phyloP scores from a whole-genome alignment of 2,797 vertebrate species.

The Bovichtus diacanthus region DNA sequence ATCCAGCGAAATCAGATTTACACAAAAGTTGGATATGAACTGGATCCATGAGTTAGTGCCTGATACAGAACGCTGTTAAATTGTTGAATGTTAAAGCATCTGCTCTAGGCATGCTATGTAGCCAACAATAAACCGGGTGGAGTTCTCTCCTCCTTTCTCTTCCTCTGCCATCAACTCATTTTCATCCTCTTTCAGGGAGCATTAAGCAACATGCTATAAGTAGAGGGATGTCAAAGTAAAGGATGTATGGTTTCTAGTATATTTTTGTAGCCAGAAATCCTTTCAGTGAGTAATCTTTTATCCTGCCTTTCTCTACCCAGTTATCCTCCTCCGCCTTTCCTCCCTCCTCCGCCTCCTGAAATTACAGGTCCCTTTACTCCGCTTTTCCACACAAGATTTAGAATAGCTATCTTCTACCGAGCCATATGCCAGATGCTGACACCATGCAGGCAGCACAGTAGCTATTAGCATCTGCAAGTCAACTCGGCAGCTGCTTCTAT shows the following conservation, averaged over 20 bases:
- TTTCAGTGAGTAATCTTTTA: constrained; percentile 36
- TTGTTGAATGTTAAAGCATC: constrained; percentile 36
- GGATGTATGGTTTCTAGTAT: constrained; percentile 26
- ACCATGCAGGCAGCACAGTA: constrained; percentile 43
- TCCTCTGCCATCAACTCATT: constrained; percentile 30
- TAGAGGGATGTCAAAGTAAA: constrained; percentile 29
- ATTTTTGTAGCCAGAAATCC: constrained; percentile 27
- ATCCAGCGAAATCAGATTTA: constrained; percentile 38
- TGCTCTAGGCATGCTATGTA: constrained; percentile 35
- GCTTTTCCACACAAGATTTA: constrained; percentile 50
- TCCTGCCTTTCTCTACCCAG: not conserved
- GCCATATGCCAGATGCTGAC: constrained; percentile 61
- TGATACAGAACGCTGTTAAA: not conserved
- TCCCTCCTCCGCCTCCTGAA: constrained; percentile 21
- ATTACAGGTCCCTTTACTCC: constrained; percentile 26
- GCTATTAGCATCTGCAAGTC: constrained; percentile 68
- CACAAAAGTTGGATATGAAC: constrained; percentile 14
- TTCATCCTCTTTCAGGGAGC: constrained; percentile 33
- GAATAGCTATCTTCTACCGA: constrained; percentile 38
- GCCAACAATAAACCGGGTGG: constrained; percentile 32
- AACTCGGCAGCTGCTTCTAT: constrained; percentile 63
- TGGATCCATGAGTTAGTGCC: not conserved
- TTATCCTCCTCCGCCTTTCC: constrained; percentile 7
- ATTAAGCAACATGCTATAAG: constrained; percentile 48
- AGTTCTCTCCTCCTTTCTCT: constrained; percentile 12